Percentiles rank a stretch among this genome's conserved stretches.
Evolutionary conservation across 2,888 invertebrate genomes (phyloP).

Genomic region (Chromoteleia sp.): DNA sequence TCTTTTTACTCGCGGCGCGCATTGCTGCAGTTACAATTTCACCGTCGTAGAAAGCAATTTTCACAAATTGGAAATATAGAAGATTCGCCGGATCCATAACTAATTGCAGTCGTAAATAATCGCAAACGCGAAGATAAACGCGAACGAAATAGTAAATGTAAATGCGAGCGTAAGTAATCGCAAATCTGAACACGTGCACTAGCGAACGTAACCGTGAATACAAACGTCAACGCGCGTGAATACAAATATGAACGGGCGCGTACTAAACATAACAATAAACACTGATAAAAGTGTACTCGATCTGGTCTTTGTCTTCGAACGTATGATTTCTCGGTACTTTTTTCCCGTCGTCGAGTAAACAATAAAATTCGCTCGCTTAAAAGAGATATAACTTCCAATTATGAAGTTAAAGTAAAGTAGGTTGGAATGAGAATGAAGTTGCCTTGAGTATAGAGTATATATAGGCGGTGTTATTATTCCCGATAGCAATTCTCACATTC

Average conservation of each 20-base stretch:
- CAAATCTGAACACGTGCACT: too few species aligned
- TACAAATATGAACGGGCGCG: neutral
- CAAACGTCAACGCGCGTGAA: neutral
- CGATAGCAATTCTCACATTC: slow-evolving; percentile 43
- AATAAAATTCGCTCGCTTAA: slow-evolving; percentile 40
- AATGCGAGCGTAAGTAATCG: too few species aligned
- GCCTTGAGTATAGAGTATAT: neutral
- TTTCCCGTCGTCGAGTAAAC: slow-evolving; percentile 37
- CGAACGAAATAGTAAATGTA: too few species aligned
- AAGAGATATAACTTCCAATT: slow-evolving; percentile 41
- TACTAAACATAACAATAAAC: neutral
- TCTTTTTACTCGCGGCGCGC: neutral
- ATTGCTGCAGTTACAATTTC: slow-evolving; percentile 40
- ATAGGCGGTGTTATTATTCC: slow-evolving; percentile 13
- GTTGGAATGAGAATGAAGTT: slow-evolving; percentile 41
- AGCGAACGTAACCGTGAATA: too few species aligned
- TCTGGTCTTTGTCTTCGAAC: slow-evolving; percentile 32
- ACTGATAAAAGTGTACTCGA: neutral
- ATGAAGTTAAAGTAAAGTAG: slow-evolving; percentile 51
- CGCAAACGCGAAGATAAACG: too few species aligned
- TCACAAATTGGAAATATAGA: slow-evolving; percentile 47
- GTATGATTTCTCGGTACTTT: slow-evolving; percentile 40
- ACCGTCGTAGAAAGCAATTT: slow-evolving; percentile 57
- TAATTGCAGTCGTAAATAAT: too few species aligned
- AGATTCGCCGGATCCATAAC: slow-evolving; percentile 6